phyloP scores from a whole-genome alignment of 2,888 invertebrate species.

The Leptinotarsa haldemani region DNA sequence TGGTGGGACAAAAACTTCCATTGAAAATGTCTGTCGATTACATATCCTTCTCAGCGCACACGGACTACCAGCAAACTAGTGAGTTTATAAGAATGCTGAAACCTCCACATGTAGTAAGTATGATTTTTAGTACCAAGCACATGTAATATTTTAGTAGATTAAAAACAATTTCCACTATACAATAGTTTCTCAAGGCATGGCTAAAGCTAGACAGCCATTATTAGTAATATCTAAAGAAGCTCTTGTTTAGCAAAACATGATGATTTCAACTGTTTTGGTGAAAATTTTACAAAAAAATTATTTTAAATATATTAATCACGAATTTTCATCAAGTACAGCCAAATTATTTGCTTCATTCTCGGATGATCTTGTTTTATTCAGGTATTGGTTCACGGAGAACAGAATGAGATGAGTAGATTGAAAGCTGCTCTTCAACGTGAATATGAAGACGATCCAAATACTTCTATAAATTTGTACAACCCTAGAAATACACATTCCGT shows the following conservation, averaged over 20 bases:
- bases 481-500: slow-evolving; percentile 94
- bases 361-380: slow-evolving; percentile 55
- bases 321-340: neutral
- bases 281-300: no score
- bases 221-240: neutral
- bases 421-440: slow-evolving; percentile 95
- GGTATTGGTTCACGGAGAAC: slow-evolving; percentile 97
- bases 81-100: slow-evolving; percentile 95
- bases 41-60: slow-evolving; percentile 99
- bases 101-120: slow-evolving; percentile 87
- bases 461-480: slow-evolving; percentile 91
- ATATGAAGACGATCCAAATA: slow-evolving; percentile 86
- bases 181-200: neutral
- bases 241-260: neutral
- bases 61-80: slow-evolving; percentile 97
- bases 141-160: no score
- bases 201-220: neutral
- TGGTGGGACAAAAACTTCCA: slow-evolving; percentile 95
- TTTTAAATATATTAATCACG: no score
- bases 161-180: no score
- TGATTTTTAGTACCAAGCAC: no score
- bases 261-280: neutral
- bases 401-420: slow-evolving; percentile 97
- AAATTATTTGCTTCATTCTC: neutral
- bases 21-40: slow-evolving; percentile 98